Evolutionary conservation across 2,888 invertebrate species (phyloP).

Genomic region (Chrysodeixis includens): DNA sequence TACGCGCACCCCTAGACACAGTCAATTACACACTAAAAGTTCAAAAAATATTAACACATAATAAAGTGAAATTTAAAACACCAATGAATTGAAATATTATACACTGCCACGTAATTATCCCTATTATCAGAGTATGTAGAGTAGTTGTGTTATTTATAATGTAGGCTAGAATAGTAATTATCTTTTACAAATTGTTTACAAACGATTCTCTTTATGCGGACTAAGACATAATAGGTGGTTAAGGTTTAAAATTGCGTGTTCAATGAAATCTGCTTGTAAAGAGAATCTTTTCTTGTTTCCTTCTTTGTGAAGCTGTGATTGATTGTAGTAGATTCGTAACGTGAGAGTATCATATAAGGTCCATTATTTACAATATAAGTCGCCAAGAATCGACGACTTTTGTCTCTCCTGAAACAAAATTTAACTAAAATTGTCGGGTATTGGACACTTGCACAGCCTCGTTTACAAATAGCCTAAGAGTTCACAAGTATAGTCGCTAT

Average conservation of each 20-base stretch:
- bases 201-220: conserved; percentile 50
- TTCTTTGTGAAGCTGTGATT: conserved; percentile 50
- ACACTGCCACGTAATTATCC: conserved; percentile 60
- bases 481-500: too few relatives aligned
- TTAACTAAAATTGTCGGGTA: too few relatives aligned
- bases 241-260: conserved; percentile 16
- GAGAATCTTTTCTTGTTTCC: conserved; percentile 46
- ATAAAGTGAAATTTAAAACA: conserved; percentile 39
- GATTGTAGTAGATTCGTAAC: conserved; percentile 14
- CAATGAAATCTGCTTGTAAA: conserved; percentile 22
- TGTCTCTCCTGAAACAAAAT: too few relatives aligned
- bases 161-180: conserved; percentile 61
- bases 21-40: conserved; percentile 57
- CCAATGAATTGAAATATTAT: conserved; percentile 49
- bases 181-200: conserved; percentile 41
- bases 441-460: too few relatives aligned
- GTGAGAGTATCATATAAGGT: too few relatives aligned
- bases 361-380: too few relatives aligned
- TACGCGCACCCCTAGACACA: conserved; percentile 23
- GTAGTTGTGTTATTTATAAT: conserved; percentile 60
- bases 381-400: too few relatives aligned
- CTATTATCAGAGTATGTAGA: conserved; percentile 51
- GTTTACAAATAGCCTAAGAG: too few relatives aligned
- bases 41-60: conserved; percentile 42
- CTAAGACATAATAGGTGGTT: conserved; percentile 11